These are phyloP conservation scores for Lepeophtheirus salmonis DNA, from an alignment of 1,140 invertebrate genomes.

Conservation along the genomic window DNA sequence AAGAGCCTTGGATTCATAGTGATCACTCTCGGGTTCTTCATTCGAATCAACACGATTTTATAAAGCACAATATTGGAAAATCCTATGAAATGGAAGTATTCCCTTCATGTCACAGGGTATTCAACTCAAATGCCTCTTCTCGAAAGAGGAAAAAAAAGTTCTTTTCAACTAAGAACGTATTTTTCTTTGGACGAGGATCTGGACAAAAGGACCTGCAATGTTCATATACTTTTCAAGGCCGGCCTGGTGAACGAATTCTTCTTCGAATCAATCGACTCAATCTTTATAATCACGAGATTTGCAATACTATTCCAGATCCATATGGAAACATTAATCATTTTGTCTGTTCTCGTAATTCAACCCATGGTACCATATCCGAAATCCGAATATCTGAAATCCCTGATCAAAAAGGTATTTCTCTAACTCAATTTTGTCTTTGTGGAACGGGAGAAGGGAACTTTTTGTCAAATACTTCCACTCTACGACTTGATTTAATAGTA, in stretches of 20 bases:
- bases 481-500: not conserved
- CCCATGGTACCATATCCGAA: not conserved
- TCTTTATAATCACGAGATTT: not conserved
- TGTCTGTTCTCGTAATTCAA: not conserved
- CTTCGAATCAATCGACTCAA: not conserved
- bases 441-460: not conserved
- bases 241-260: not conserved
- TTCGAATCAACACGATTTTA: not conserved
- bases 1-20: not conserved
- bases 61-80: too few species aligned
- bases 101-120: not conserved
- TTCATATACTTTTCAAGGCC: not conserved
- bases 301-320: not conserved
- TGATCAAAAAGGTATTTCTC: not conserved
- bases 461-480: not conserved
- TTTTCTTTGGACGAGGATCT: not conserved
- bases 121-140: not conserved
- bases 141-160: not conserved
- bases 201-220: not conserved
- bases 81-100: not conserved
- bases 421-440: not conserved
- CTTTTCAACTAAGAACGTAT: not conserved
- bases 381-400: not conserved
- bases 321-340: not conserved
- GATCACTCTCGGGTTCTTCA: not conserved